Percentiles rank a stretch among this genome's conserved stretches.
phyloP scores from a whole-genome alignment of 2,113 vertebrate genomes.

The Muscicapa adusta region DNA sequence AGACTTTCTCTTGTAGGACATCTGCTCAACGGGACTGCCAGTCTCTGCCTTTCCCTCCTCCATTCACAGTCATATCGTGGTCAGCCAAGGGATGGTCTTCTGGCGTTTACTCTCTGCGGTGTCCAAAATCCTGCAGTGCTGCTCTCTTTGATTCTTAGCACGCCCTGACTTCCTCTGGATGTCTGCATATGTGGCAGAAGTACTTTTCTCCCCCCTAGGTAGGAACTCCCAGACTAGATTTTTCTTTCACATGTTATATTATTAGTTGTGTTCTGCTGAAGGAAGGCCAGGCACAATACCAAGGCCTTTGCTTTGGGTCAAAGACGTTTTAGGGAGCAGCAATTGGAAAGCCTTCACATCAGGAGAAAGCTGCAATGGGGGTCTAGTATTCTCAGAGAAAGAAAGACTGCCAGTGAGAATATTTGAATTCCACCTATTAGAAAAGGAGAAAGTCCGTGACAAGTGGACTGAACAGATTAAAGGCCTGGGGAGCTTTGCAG shows the following conservation, averaged over 20 bases:
- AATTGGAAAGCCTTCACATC: background rate
- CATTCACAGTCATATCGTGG: background rate
- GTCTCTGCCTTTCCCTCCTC: background rate
- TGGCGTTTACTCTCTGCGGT: fast-evolving
- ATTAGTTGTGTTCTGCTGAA: background rate
- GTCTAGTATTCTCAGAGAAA: background rate
- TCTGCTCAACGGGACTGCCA: background rate
- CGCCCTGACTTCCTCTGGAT: background rate
- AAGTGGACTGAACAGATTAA: background rate
- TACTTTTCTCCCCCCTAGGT: background rate
- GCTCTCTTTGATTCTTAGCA: background rate
- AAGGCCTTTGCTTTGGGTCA: background rate
- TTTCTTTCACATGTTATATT: background rate
- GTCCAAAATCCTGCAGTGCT: background rate
- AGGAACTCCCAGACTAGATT: background rate
- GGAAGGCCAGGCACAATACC: background rate
- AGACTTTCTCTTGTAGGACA: background rate
- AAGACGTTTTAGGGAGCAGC: background rate
- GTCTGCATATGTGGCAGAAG: background rate
- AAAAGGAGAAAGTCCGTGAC: background rate
- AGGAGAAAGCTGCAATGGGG: background rate
- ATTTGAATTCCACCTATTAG: background rate
- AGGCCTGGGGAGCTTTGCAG: background rate
- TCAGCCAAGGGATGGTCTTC: background rate
- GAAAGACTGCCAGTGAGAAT: background rate